A percentile compares a stretch with the other conserved stretches of the same genome.
These are phyloP conservation scores for Tetranychus urticae DNA, from an alignment of 1,140 invertebrate species.

Conservation along the genomic window DNA sequence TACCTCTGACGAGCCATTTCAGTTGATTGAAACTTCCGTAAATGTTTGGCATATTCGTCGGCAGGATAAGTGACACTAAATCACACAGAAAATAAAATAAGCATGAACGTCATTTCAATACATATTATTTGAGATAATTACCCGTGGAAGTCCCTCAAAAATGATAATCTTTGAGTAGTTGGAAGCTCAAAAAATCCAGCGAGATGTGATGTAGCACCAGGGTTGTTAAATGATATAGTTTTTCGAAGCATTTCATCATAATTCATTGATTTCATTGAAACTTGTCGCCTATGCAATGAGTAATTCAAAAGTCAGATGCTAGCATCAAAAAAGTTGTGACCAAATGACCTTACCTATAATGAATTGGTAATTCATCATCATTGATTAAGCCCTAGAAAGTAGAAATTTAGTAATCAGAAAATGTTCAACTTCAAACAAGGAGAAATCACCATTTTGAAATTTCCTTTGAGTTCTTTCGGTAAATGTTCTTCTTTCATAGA, in stretches of 20 bases:
- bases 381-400: neutral
- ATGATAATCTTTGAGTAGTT: conserved; percentile 35
- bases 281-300: too few relatives aligned
- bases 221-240: conserved; percentile 66
- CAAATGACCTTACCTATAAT: conserved; percentile 3
- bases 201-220: conserved; percentile 56
- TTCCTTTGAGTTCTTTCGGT: conserved; percentile 43
- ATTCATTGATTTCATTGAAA: conserved; percentile 23
- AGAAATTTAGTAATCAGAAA: conserved; percentile 11
- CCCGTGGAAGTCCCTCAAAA: conserved; percentile 42
- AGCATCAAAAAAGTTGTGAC: conserved; percentile 13
- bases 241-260: conserved; percentile 58
- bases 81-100: neutral
- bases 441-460: conserved; percentile 26
- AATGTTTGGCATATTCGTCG: neutral
- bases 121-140: conserved; percentile 19
- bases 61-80: neutral
- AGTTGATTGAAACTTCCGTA: neutral
- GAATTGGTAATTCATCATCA: neutral
- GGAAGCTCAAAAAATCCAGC: conserved; percentile 41
- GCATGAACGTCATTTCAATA: too few relatives aligned
- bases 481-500: conserved; percentile 50
- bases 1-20: conserved; percentile 15
- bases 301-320: too few relatives aligned
- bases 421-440: conserved; percentile 13